These are phyloP conservation scores for Vanacampus margaritifer DNA, from an alignment of 2,113 vertebrate species.

Conservation along the genomic window DNA sequence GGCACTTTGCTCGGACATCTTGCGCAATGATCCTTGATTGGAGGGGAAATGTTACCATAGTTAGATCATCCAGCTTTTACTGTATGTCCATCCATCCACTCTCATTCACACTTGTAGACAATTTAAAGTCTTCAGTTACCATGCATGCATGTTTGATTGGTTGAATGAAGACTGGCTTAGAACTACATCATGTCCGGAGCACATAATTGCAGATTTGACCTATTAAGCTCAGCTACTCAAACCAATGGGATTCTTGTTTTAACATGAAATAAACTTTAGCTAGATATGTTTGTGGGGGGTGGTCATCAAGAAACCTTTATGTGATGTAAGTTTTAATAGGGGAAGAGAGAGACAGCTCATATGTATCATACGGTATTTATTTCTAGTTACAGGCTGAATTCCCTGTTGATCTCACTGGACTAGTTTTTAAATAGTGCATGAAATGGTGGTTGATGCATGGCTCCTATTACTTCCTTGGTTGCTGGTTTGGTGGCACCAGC, in stretches of 20 bases:
- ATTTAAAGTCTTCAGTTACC: neutral
- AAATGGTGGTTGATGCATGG: constrained; percentile 33
- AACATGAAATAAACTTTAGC: neutral
- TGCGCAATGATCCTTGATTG: neutral
- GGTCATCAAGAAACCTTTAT: neutral
- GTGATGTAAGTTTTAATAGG: neutral
- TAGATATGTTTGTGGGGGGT: neutral
- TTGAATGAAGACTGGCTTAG: neutral
- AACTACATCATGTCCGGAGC: neutral
- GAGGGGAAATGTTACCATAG: neutral
- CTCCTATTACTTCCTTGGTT: constrained; percentile 17
- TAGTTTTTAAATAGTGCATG: constrained; percentile 43
- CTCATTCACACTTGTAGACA: neutral
- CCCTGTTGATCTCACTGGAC: constrained; percentile 54
- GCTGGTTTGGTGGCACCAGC: constrained; percentile 23
- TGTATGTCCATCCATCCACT: neutral
- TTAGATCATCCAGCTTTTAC: neutral
- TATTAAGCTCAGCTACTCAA: neutral
- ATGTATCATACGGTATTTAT: neutral
- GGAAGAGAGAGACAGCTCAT: neutral
- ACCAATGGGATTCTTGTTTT: neutral
- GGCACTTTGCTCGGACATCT: neutral
- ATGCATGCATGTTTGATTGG: neutral
- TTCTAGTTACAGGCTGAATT: constrained; percentile 58
- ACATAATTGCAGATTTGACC: neutral